Base-by-base conservation (phyloP, 2,888 invertebrate genomes). In the Eilema griseolum region DNA sequence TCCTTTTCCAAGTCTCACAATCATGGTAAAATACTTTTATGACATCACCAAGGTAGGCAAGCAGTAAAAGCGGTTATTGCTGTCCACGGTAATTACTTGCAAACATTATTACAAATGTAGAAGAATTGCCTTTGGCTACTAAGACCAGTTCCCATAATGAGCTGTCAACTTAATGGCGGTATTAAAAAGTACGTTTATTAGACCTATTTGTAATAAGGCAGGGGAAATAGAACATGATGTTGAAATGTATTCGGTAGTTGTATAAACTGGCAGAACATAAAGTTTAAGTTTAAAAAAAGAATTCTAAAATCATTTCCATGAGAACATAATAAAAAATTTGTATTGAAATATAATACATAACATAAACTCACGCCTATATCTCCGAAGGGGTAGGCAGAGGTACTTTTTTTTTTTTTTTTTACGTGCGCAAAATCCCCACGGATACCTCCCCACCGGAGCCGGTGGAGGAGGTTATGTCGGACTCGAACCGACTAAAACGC, bases 41-140 rank as follows among this genome's bases (percentile, higher is more conserved):
- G 70, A 57, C 61, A 23, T 41, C 70, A 66, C 41, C 37, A 62
- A 52, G 41, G 70, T 62, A 37, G 33, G n/a, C 3, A n/a, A 16
- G 28, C 31, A 73, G 37, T 66, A 37, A 78, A 80, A 71, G 60
- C 7, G 46, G 70, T 73, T 70, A 76, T 61, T 67, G 41, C 67
- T 65, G 62, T 61, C 67, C 67, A 33, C 60, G 74, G 65, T 60
- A 72, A 78, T 79, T 78, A 72, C 78, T 74, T 73, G 62, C 65
- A 60, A 70, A 71, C 31, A 64, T 64, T 69, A 67, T 74, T 76
- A 71, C 64, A 69, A 78, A 76, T 80, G 71, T 66, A 63, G 66
- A 76, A 74, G 70, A 80, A 72, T 71, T 65, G 66, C 56, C 62
- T 66, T n/a, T 52, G 26, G n/a, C 33, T 61, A n/a, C 65, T 14